phyloP scores from a whole-genome alignment of 2,797 vertebrate genomes.

The Gymnopithys bicolor region DNA sequence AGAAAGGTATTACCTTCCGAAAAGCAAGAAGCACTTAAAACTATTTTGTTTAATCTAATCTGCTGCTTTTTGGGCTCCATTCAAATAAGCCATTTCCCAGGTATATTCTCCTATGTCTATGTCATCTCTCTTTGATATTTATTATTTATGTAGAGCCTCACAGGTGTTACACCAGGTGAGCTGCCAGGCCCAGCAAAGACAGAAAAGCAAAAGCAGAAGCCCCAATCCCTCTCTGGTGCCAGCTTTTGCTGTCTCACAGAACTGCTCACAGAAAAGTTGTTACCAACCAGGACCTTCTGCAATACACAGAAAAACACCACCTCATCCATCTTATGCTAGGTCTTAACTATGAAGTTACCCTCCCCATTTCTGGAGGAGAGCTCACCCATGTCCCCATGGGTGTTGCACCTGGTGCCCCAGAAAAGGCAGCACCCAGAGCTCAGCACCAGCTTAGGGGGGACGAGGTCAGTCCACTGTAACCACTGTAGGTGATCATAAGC shows the following conservation, averaged over 20 bases:
- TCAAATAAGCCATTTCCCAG: neutral
- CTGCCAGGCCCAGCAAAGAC: neutral
- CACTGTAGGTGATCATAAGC: neutral
- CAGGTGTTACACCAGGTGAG: neutral
- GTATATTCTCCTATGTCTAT: neutral
- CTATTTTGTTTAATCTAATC: neutral
- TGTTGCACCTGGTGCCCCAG: neutral
- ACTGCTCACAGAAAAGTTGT: rapidly evolving
- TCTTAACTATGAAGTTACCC: neutral
- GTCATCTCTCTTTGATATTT: neutral
- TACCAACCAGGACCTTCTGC: neutral
- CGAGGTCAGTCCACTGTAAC: neutral
- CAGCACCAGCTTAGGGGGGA: neutral
- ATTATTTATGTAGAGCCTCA: neutral
- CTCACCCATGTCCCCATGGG: neutral
- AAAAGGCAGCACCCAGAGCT: neutral
- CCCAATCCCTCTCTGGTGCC: neutral
- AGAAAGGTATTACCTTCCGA: neutral
- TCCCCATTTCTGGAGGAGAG: neutral
- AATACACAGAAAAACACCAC: neutral
- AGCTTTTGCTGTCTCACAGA: neutral
- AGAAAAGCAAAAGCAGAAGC: neutral
- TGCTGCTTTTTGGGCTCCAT: neutral
- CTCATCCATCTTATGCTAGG: rapidly evolving
- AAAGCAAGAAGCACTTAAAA: neutral